These are phyloP conservation scores for Pipistrellus kuhlii DNA, from an alignment of 2,797 vertebrate genomes.

Conservation along the genomic window DNA sequence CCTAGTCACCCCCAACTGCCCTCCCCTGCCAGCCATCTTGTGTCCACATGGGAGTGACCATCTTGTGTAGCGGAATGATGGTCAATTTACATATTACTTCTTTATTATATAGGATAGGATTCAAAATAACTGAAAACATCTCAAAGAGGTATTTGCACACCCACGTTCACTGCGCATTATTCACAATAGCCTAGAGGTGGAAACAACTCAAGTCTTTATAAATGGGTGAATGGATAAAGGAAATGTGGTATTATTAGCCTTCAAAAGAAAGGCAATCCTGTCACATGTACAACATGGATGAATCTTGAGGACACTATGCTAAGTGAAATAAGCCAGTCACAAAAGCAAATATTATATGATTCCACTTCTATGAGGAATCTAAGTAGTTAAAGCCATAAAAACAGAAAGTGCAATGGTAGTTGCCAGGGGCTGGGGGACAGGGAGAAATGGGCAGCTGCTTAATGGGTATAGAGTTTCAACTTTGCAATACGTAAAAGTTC, in stretches of 20 bases:
- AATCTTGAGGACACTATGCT: neutral
- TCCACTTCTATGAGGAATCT: neutral
- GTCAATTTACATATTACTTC: no score
- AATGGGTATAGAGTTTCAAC: neutral
- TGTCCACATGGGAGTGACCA: no score
- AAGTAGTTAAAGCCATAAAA: conserved; percentile 27
- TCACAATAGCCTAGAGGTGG: neutral
- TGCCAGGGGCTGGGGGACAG: neutral
- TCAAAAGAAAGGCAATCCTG: conserved; percentile 12
- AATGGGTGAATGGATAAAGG: neutral
- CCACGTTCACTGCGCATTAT: neutral
- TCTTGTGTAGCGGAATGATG: no score
- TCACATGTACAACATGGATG: neutral
- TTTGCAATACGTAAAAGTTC: neutral
- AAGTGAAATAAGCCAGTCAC: conserved; percentile 8
- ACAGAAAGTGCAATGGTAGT: neutral
- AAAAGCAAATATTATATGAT: neutral
- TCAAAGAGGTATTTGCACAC: neutral
- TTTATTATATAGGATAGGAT: neutral
- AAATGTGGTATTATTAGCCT: neutral
- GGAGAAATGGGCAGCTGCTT: neutral
- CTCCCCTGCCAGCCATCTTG: no score
- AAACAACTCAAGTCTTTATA: neutral
- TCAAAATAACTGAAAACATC: conserved; percentile 18
- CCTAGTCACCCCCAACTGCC: no score